Evolutionary conservation across 2,888 invertebrate genomes (phyloP).

Genomic region (Phytoseiulus persimilis): DNA sequence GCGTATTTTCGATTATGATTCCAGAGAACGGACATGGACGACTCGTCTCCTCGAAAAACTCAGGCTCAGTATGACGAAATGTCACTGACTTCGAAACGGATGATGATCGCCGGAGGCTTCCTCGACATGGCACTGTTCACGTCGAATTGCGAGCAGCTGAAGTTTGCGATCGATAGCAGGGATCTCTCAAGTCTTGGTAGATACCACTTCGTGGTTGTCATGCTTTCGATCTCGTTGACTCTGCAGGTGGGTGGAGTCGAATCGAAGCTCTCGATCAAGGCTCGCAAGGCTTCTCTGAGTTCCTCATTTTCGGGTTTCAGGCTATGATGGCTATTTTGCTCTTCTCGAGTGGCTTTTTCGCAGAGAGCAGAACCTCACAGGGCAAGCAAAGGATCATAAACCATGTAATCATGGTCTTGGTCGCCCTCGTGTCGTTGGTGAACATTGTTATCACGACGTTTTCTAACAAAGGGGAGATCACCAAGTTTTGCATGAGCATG

Average conservation of each 20-base stretch:
- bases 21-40: background rate
- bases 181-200: slow-evolving; percentile 7
- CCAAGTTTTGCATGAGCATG: background rate
- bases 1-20: background rate
- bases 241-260: no score
- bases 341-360: slow-evolving; percentile 44
- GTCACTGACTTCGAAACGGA: slow-evolving; percentile 40
- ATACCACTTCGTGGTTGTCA: slow-evolving; percentile 42
- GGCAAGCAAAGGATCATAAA: slow-evolving; percentile 43
- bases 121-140: slow-evolving; percentile 45
- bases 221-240: slow-evolving; percentile 43
- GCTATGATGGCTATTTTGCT: slow-evolving; percentile 43
- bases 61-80: background rate
- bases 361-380: slow-evolving; percentile 27
- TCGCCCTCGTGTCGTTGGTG: slow-evolving; percentile 44
- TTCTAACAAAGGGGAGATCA: slow-evolving; percentile 31
- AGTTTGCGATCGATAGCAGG: slow-evolving; percentile 44
- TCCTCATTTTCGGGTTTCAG: slow-evolving; percentile 37
- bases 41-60: background rate
- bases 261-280: slow-evolving; percentile 24
- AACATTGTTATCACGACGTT: slow-evolving; percentile 45
- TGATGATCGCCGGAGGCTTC: slow-evolving; percentile 45
- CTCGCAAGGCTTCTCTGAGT: background rate
- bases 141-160: slow-evolving; percentile 45
- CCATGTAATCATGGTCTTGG: slow-evolving; percentile 44